Evolutionary conservation across 35 echinoderm and acorn worm species (phyloP).

Genomic region (Amphiura filiformis): DNA sequence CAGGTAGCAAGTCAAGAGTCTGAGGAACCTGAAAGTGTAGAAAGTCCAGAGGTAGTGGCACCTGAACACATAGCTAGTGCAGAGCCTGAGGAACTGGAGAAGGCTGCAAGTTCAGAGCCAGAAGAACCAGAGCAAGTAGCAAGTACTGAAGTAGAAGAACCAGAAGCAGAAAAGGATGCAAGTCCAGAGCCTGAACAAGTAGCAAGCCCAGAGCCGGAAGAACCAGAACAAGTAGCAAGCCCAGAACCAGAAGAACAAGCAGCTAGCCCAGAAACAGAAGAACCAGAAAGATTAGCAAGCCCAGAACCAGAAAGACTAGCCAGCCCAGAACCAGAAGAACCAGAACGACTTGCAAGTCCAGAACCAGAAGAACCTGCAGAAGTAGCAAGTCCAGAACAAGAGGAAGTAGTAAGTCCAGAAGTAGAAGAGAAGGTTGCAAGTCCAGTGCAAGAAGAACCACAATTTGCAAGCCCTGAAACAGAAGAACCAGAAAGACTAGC

Average conservation of each 20-base stretch:
- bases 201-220: neutral
- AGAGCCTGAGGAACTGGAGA: neutral
- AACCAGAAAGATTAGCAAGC: neutral
- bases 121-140: constrained; percentile 2
- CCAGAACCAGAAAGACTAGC: neutral
- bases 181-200: neutral
- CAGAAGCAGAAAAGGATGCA: neutral
- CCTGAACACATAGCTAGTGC: neutral
- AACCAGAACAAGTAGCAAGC: neutral
- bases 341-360: neutral
- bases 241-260: neutral
- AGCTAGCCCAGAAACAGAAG: constrained; percentile 9
- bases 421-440: neutral
- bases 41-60: neutral
- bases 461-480: neutral
- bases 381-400: neutral
- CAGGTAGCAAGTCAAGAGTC: neutral
- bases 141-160: neutral
- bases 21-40: neutral
- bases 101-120: constrained; percentile 16
- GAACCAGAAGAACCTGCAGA: constrained; percentile 22
- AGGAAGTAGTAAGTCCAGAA: neutral
- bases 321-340: neutral
- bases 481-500: neutral
- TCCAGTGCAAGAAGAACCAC: neutral